Evolutionary conservation across 2,113 vertebrate genomes (phyloP).

Genomic region (Irena cyanogastra): DNA sequence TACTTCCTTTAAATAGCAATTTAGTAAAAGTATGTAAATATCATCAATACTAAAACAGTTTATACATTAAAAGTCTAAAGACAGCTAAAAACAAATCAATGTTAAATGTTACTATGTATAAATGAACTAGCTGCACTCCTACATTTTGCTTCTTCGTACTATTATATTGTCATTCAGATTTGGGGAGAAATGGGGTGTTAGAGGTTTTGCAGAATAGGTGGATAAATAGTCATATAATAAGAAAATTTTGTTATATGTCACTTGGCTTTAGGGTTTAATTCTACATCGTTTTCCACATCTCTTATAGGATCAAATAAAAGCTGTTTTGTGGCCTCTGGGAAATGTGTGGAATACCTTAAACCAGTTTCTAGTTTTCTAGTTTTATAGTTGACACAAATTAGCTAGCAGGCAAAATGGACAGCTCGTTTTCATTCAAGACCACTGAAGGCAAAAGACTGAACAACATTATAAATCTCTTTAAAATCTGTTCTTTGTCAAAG

Average conservation of each 20-base stretch:
- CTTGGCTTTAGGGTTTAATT: background rate
- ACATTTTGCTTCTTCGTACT: background rate
- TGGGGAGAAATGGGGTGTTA: accelerated
- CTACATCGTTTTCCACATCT: background rate
- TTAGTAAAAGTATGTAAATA: background rate
- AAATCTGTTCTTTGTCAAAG: background rate
- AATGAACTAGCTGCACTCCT: background rate
- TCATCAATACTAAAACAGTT: background rate
- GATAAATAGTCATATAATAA: background rate
- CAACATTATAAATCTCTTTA: background rate
- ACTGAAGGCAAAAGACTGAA: background rate
- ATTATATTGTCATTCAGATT: background rate
- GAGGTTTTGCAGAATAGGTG: background rate
- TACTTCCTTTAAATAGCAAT: background rate
- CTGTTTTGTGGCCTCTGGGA: background rate
- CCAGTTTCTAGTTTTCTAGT: background rate
- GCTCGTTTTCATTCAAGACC: background rate
- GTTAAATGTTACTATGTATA: background rate
- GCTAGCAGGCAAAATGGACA: background rate
- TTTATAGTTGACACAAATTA: background rate
- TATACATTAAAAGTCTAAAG: background rate
- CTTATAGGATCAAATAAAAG: background rate
- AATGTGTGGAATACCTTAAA: background rate
- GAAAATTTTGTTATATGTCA: background rate
- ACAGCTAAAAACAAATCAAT: background rate